Evolutionary conservation across 2,888 invertebrate species (phyloP).

Genomic region (Nomada fucata): DNA sequence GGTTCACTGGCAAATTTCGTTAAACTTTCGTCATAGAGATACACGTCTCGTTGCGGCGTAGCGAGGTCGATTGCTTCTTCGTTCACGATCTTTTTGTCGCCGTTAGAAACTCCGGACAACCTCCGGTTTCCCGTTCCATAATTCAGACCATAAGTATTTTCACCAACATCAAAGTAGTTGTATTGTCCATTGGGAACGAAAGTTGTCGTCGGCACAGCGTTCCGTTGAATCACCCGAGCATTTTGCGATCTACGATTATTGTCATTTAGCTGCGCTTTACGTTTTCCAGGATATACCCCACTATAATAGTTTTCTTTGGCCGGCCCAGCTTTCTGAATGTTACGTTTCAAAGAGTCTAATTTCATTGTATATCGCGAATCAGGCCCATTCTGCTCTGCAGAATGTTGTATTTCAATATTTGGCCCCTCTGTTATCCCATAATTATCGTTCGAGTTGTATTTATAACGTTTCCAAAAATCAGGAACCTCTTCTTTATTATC

Average conservation of each 20-base stretch:
- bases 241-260: neutral
- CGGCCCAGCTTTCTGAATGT: neutral
- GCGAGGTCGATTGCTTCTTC: constrained; percentile 18
- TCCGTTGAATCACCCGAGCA: neutral
- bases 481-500: neutral
- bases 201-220: neutral
- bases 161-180: constrained; percentile 66
- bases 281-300: neutral
- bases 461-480: constrained; percentile 29
- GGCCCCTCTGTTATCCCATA: neutral
- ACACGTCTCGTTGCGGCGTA: constrained; percentile 55
- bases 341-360: constrained; percentile 28
- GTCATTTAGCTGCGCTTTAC: neutral
- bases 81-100: constrained; percentile 7
- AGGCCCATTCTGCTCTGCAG: neutral
- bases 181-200: constrained; percentile 62
- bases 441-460: constrained; percentile 21
- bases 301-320: neutral
- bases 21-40: constrained; percentile 69
- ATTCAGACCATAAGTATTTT: constrained; percentile 58
- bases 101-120: constrained; percentile 11
- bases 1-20: constrained; percentile 64
- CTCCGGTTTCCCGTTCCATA: constrained; percentile 30
- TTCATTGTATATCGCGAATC: neutral
- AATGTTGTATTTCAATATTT: neutral